Evolutionary conservation across 2,797 vertebrate genomes (phyloP), one percentile per base, ranked within the genome.

Genomic region (Enteromius radiatus): DNA sequence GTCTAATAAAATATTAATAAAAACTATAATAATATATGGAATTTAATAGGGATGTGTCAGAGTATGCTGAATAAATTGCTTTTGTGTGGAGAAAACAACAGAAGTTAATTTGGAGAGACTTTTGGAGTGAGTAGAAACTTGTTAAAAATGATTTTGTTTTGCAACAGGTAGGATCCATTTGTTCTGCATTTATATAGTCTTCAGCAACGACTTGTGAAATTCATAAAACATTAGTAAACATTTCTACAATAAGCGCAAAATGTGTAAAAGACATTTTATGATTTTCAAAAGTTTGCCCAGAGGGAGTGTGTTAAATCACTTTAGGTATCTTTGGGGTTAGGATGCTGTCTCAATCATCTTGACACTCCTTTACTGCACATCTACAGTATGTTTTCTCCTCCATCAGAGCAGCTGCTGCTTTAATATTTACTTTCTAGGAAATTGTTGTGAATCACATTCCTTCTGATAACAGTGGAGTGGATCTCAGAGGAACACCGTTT

Each of bases 391-490:
- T 64, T 64, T 74, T 65, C 56, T 38, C n/a, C 21, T 64, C 59
- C 43, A 41, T 52, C 70, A 21, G 43, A 43, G 38, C 52, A 52
- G 59, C 14, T 41, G 17, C 69, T 38, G 41, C 43, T 52, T 64
- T 28, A 65, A 75, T 47, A 65, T 65, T 75, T 52, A 12, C 31
- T 74, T 63, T 59, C 33, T 28, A 45, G 33, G 36, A 80, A 68
- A 36, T 15, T 70, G 56, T 69, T 76, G 4, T 5, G 14, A 52
- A 64, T 52, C 5, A 33, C 8, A 78, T 52, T 81, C 54, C 73
- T 67, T 75, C 77, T 61, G 78, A 33, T 80, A 76, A 77, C 52
- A 33, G 54, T 71, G 84, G 54, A 81, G 43, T n/a, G n/a, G 43
- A 52, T 73, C 64, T 74, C 36, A 1, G 64, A 52, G 47, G 56